These are phyloP conservation scores for Bombyx mori DNA, from an alignment of 1,140 invertebrate species.

Conservation along the genomic window DNA sequence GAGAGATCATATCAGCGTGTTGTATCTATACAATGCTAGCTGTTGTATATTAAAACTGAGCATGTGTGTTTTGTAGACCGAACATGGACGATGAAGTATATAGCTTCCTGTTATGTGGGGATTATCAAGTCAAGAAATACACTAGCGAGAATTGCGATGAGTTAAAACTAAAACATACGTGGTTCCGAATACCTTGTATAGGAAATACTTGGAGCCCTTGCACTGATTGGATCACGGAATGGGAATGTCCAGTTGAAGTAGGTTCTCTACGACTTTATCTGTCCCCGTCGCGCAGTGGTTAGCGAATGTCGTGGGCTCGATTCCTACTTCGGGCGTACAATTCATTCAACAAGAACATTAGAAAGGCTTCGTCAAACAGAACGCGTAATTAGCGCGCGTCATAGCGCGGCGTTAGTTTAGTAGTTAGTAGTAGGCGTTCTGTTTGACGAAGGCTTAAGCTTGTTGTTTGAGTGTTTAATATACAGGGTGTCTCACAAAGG, in stretches of 20 bases:
- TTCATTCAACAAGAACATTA: no score
- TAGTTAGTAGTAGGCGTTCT: no score
- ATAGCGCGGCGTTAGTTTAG: no score
- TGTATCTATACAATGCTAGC: background rate
- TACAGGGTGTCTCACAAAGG: no score
- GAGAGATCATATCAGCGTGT: background rate
- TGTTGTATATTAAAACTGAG: no score
- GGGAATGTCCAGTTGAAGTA: conserved; percentile 51
- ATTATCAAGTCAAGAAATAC: conserved; percentile 43
- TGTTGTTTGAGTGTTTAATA: no score
- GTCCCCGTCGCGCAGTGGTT: conserved; percentile 1
- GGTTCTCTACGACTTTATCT: background rate
- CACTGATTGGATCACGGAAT: conserved; percentile 47
- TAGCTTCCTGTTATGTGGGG: conserved; percentile 50
- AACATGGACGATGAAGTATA: conserved; percentile 47
- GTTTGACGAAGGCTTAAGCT: no score
- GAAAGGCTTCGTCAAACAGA: no score
- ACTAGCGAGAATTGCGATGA: conserved; percentile 16
- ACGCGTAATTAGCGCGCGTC: no score
- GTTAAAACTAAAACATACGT: conserved; percentile 39
- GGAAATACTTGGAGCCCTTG: conserved; percentile 55
- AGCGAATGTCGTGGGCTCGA: no score
- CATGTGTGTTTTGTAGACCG: conserved; percentile 27
- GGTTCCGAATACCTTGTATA: conserved; percentile 56
- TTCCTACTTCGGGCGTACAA: no score